Evolutionary conservation across 2,113 vertebrate species (phyloP).

Genomic region (Amphiprion ocellaris): DNA sequence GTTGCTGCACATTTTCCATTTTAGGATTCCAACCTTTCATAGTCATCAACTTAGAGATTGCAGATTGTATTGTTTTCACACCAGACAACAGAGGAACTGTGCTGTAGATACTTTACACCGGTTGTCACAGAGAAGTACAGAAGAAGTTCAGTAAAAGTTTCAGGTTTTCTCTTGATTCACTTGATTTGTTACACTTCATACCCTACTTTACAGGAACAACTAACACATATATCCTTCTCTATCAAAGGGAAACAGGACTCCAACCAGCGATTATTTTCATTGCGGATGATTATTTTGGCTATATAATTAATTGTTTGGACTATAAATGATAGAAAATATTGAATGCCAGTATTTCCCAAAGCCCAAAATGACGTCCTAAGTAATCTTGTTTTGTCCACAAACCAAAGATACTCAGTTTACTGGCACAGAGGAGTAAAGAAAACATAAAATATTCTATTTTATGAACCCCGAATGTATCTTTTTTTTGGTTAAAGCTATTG

Average conservation of each 20-base stretch:
- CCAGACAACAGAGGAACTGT: slow-evolving; percentile 3
- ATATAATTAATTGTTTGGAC: too few relatives aligned
- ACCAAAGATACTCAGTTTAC: too few relatives aligned
- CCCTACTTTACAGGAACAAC: neutral
- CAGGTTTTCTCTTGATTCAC: neutral
- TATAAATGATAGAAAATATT: too few relatives aligned
- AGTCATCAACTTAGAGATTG: slow-evolving; percentile 39
- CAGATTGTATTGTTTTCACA: slow-evolving; percentile 40
- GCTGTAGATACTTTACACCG: slow-evolving; percentile 5
- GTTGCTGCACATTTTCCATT: slow-evolving; percentile 60
- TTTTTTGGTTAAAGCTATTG: too few relatives aligned
- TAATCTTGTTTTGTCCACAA: too few relatives aligned
- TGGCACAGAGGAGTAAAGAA: too few relatives aligned
- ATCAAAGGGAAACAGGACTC: neutral
- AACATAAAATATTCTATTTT: too few relatives aligned
- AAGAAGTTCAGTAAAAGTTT: slow-evolving; percentile 9
- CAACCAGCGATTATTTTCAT: too few relatives aligned
- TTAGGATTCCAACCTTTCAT: slow-evolving; percentile 51
- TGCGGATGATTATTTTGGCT: too few relatives aligned
- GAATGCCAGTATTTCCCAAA: too few relatives aligned
- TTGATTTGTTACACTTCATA: slow-evolving; percentile 9
- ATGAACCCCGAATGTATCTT: too few relatives aligned
- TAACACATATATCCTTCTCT: neutral
- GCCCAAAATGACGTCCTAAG: too few relatives aligned
- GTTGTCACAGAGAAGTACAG: neutral